These are phyloP conservation scores for Tachuris rubrigastra DNA, from an alignment of 2,113 vertebrate genomes.

Conservation along the genomic window DNA sequence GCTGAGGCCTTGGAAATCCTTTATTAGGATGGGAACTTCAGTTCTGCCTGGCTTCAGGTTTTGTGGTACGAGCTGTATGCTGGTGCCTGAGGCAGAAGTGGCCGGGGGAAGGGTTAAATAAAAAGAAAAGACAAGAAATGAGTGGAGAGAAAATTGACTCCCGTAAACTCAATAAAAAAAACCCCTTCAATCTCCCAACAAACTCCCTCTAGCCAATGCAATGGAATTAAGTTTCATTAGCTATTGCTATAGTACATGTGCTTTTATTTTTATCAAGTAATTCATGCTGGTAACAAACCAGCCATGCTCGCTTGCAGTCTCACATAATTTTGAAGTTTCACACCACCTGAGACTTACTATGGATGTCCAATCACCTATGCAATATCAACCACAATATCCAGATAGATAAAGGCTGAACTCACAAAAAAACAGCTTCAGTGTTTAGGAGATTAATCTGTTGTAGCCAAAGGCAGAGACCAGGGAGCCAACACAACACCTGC, in stretches of 20 bases:
- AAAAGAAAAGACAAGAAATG: not conserved
- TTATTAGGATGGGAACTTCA: slow-evolving; percentile 63
- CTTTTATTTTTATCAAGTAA: not conserved
- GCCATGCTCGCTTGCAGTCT: not conserved
- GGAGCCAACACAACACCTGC: not conserved
- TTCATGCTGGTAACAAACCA: not conserved
- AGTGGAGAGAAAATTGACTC: not conserved
- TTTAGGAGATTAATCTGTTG: not conserved
- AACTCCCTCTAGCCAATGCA: not conserved
- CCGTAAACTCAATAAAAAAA: not conserved
- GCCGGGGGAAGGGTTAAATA: not conserved
- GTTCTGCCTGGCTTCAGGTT: slow-evolving; percentile 30
- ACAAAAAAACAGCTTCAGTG: not conserved
- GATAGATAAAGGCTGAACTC: not conserved
- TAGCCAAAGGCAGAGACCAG: not conserved
- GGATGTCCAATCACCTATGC: not conserved
- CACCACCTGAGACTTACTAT: not conserved
- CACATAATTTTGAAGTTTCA: not conserved
- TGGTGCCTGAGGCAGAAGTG: slow-evolving; percentile 55
- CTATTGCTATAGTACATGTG: not conserved
- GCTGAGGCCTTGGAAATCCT: slow-evolving; percentile 73
- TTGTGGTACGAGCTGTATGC: slow-evolving; percentile 50
- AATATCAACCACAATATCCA: fast-evolving
- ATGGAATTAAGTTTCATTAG: not conserved
- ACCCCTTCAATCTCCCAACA: not conserved